Evolutionary conservation across 2,888 invertebrate genomes (phyloP), one percentile per base, ranked within the genome.

Genomic region (Tetramorium bicarinatum): DNA sequence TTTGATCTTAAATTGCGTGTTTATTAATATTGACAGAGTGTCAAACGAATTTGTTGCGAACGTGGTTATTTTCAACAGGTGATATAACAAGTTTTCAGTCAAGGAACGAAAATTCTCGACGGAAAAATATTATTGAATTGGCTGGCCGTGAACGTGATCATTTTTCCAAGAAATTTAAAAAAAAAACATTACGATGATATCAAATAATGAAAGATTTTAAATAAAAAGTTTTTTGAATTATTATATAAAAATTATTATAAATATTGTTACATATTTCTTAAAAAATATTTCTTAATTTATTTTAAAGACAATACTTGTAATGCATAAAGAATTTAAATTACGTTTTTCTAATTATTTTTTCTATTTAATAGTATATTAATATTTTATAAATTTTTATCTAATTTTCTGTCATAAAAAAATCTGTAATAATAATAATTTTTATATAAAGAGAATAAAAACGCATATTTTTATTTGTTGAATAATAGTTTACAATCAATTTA

Each of bases 91-190:
- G 7, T 29, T 41, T 77, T 29, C 29, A 29, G 15, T 52, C 29
- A 44, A 56, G 3, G 29, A 67, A 56, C n/a, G 15, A 34, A 59
- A 81, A 64, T 64, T 75, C 54, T 81, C 41, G n/a, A 59, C 69
- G 3, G 41, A 61, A 72, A 1, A 41, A 72, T 34, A 44, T 67
- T 77, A 67, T 77, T 21, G 41, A 77, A 44, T 77, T 67, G 77
- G 29, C 18, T 21, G 18, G 38, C n/a, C 41, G 41, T 13, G 49
- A 21, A 64, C 52, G 41, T 76, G 41, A 66, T 4, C 41, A 64
- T 64, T 76, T 66, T 41, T 41, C 25, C n/a, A 41, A 41, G 25
- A 44, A 62, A 54, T 44, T 34, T 76, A n/a, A 47, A 47, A 34
- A 61, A 15, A 49, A 47, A 15, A 29, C 15, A 29, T 59, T 47